Base-by-base conservation (phyloP, 2,888 invertebrate species). In the Drosophila anomalata region DNA sequence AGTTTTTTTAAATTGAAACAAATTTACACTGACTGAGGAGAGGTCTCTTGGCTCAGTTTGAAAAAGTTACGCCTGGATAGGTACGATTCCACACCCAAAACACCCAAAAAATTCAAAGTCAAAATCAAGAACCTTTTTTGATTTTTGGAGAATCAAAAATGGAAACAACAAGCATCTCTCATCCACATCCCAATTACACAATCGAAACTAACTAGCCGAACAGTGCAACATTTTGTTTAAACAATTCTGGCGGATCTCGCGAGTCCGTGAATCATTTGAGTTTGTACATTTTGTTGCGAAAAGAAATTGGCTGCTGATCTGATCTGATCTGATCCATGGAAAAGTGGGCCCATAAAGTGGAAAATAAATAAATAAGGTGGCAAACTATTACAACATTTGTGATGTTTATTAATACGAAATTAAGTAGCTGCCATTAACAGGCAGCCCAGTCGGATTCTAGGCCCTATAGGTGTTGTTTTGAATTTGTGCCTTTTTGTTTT, bases 351-450 rank as follows among this genome's bases (percentile, higher is more conserved):
- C 67, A 68, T 68, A 68, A 68, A 67, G 58, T 55, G 58, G 52
- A 61, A 84, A 81, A 77, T 81, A 87, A 83, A 83, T 83, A 83
- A 83, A 83, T 87, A 87, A 83, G 62, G 67, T 84, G 79, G 75
- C 85, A 82, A 82, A 87, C 85, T 87, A 84, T 87, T 87, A 77
- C 82, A 87, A 82, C 73, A 82, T 87, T 84, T 87, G 75, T 86
- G 81, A 87, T 87, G 87, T 82, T 87, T 87, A 87, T 82, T 82
- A 82, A 82, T 82, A 78, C 82, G 79, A 82, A 82, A 81, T 84
- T 87, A 87, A 82, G 82, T 82, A 81, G 87, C 79, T 67, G 73
- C 71, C 68, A 62, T 77, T 68, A 82, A 79, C 66, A 68, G 66
- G 67, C 61, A 60, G 55, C 58, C 33, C 60, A 47, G 46, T 41